Evolutionary conservation across 2,888 invertebrate species (phyloP), one percentile per base, ranked within the genome.

Genomic region (Serrognathus titanus): DNA sequence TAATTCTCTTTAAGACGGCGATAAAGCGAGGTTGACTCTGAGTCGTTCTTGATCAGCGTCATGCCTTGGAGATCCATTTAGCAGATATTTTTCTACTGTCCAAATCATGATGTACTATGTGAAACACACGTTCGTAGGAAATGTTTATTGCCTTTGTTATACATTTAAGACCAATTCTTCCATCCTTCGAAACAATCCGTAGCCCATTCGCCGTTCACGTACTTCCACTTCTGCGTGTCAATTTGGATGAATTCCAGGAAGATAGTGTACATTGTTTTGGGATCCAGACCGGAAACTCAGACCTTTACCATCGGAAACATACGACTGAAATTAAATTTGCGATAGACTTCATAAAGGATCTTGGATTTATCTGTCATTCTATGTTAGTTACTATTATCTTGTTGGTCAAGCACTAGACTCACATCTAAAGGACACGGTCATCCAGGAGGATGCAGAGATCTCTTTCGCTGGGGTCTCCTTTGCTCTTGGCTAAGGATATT

Each of bases 361-460:
- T 31, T 31, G 24, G 24, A 31, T 66, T 66, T 79, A 97, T 97
- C 97, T 87, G 79, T 98, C 98, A 76, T 93, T 94, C 78, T 97
- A 98, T 36, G 97, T 98, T 70, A 98, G 97, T 98, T 70, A 98
- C 97, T 68, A 98, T 97, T 98, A 98, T 98, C 79, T 98, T 98
- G 74, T 97, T 98, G 63, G 95, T 96, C 67, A 95, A 89, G 63
- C 90, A 89, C 79, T 95, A 92, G 79, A 98, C 98, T 68, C 94
- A 88, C 55, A 89, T 84, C 98, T 98, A 98, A 8, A 98, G 84
- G 64, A 95, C 94, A 57, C 91, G 82, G 72, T 97, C 97, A 70
- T 96, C 94, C 39, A 97, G 82, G 0, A 87, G 86, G 8, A 93
- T 86, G 59, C 84, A 84, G 13, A 91, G 81, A 69, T 88, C 88